Conservation (phyloP, 2,888 invertebrate genomes). For the Capitulum mitella region DNA sequence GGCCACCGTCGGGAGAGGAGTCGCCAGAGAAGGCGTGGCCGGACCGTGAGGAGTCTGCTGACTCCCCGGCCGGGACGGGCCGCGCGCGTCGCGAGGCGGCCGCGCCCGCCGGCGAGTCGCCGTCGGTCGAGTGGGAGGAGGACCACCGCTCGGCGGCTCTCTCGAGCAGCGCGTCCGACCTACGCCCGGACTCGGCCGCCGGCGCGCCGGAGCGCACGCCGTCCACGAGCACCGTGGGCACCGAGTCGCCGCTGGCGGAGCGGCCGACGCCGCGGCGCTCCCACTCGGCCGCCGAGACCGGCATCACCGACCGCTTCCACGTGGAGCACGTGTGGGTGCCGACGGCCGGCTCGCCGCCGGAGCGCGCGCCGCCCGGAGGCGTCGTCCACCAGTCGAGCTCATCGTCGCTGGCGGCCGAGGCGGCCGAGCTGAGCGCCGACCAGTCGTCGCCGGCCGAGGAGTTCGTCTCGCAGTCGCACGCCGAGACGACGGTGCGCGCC, state of each 20-base stretch:
- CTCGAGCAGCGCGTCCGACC: too few relatives aligned
- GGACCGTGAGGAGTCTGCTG: too few relatives aligned
- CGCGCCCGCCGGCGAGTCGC: too few relatives aligned
- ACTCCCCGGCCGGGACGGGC: too few relatives aligned
- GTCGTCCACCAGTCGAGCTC: constrained; percentile 14
- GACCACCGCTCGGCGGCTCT: too few relatives aligned
- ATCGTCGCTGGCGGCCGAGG: background rate
- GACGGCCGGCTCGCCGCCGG: background rate
- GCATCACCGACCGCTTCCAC: background rate
- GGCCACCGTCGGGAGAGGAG: too few relatives aligned
- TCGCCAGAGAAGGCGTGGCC: too few relatives aligned
- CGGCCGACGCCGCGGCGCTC: background rate
- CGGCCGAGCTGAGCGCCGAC: background rate
- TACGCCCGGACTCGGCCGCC: too few relatives aligned
- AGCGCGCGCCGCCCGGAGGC: background rate
- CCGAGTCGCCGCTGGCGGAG: background rate
- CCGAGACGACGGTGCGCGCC: constrained; percentile 12
- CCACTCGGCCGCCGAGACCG: background rate
- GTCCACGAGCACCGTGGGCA: background rate
- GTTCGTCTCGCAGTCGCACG: background rate
- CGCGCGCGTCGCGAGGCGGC: too few relatives aligned
- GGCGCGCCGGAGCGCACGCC: background rate
- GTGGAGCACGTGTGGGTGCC: background rate
- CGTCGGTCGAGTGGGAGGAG: too few relatives aligned
- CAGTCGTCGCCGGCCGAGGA: background rate